A percentile compares a stretch with the other conserved stretches of the same genome.
Evolutionary conservation across 2,113 vertebrate species (phyloP).

Genomic region (Isurus oxyrinchus): DNA sequence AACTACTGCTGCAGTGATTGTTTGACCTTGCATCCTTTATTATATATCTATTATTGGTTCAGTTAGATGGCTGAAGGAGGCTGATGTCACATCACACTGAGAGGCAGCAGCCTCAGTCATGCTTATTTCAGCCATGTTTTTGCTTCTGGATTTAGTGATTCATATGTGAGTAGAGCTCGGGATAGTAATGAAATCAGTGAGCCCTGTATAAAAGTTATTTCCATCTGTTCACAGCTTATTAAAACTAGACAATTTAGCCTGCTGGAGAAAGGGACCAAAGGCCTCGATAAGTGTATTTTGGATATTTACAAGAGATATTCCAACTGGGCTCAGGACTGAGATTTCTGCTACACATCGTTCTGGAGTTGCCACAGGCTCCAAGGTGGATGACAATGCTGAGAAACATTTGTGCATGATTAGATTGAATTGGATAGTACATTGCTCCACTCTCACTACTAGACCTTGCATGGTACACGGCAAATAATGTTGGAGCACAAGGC

Average conservation of each 20-base stretch:
- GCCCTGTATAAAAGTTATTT: neutral
- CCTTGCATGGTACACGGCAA: neutral
- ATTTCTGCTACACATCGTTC: neutral
- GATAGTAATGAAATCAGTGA: neutral
- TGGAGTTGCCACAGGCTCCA: neutral
- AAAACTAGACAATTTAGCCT: neutral
- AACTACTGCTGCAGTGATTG: neutral
- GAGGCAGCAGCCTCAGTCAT: neutral
- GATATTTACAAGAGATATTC: neutral
- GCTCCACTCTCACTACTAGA: neutral
- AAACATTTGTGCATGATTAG: neutral
- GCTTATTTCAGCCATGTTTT: neutral
- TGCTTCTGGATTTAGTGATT: neutral
- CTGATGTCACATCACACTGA: neutral
- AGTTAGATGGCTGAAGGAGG: neutral
- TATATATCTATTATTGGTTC: neutral
- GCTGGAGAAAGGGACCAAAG: neutral
- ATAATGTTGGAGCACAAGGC: neutral
- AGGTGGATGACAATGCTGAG: neutral
- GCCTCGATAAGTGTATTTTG: neutral
- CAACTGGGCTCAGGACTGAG: neutral
- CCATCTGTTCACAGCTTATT: neutral
- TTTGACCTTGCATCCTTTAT: neutral
- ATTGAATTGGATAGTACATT: neutral
- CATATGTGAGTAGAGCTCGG: neutral